phyloP scores from a whole-genome alignment of 2,113 vertebrate genomes.

The Takifugu bimaculatus region DNA sequence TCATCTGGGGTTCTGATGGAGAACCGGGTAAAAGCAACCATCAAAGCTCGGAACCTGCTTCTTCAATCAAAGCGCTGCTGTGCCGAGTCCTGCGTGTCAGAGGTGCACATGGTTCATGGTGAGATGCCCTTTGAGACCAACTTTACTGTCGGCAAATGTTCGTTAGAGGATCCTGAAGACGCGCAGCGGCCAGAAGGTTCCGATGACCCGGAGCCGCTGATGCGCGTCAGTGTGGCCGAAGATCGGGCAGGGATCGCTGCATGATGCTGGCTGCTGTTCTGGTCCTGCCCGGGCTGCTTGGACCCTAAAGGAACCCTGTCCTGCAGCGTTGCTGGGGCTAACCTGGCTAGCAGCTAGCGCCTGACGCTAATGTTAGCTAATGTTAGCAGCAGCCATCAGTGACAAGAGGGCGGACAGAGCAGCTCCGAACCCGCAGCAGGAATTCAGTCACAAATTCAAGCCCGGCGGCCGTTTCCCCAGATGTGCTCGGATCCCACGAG shows the following conservation, averaged over 20 bases:
- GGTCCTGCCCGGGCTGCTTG: neutral
- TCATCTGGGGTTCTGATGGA: too few species aligned
- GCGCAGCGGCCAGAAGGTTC: too few species aligned
- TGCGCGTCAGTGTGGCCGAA: neutral
- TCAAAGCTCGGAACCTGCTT: too few species aligned
- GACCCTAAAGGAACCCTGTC: neutral
- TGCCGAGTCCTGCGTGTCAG: too few species aligned
- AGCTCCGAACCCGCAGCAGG: neutral
- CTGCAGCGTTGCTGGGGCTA: slow-evolving; percentile 42
- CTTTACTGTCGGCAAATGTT: too few species aligned
- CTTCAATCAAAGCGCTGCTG: too few species aligned
- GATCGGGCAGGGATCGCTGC: too few species aligned
- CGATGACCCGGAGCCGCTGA: slow-evolving; percentile 11
- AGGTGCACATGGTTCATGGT: too few species aligned
- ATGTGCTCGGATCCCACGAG: slow-evolving; percentile 9
- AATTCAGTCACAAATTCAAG: neutral
- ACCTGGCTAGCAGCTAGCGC: slow-evolving; percentile 18
- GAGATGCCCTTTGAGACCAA: too few species aligned
- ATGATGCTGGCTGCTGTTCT: slow-evolving; percentile 1
- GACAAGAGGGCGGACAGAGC: slow-evolving; percentile 56
- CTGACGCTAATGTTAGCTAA: slow-evolving; percentile 36
- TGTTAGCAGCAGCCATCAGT: slow-evolving; percentile 51
- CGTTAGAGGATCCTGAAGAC: too few species aligned
- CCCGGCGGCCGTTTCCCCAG: fast-evolving
- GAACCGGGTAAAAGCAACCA: too few species aligned